These are phyloP conservation scores for Eidolon dupreanum DNA, from an alignment of 2,797 vertebrate species.

Conservation along the genomic window DNA sequence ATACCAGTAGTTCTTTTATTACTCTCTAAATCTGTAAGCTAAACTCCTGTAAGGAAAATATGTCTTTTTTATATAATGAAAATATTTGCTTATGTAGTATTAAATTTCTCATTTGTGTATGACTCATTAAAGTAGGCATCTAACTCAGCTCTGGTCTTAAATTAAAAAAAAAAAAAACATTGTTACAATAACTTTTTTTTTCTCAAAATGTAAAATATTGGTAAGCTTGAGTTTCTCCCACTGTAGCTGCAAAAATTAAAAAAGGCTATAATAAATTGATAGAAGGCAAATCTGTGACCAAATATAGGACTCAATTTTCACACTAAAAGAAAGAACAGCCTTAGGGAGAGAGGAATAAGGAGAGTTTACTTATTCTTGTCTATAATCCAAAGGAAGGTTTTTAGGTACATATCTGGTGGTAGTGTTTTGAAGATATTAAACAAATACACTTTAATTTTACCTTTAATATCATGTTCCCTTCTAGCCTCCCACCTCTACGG, in stretches of 20 bases:
- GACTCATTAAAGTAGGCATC: constrained; percentile 68
- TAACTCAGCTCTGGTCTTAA: constrained; percentile 22
- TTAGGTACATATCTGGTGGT: background rate
- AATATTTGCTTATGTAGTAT: constrained; percentile 74
- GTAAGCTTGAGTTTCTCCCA: constrained; percentile 48
- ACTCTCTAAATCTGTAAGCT: constrained; percentile 70
- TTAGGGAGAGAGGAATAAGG: background rate
- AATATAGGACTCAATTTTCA: background rate
- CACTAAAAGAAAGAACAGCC: background rate
- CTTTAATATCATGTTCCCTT: background rate
- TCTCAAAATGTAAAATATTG: constrained; percentile 51
- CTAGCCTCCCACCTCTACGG: background rate
- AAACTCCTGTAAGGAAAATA: constrained; percentile 76
- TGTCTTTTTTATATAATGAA: constrained; percentile 57
- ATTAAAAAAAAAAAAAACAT: constrained; percentile 40
- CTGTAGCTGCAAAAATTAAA: constrained; percentile 42
- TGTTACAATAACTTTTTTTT: constrained; percentile 46
- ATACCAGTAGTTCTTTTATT: constrained; percentile 73
- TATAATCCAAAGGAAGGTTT: background rate
- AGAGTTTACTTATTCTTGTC: background rate
- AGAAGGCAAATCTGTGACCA: background rate
- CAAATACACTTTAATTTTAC: background rate
- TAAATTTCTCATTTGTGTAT: constrained; percentile 72
- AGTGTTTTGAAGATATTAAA: constrained; percentile 26
- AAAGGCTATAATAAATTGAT: background rate